Base-by-base conservation (phyloP, 2,888 invertebrate genomes). In the Lymantria monacha region DNA sequence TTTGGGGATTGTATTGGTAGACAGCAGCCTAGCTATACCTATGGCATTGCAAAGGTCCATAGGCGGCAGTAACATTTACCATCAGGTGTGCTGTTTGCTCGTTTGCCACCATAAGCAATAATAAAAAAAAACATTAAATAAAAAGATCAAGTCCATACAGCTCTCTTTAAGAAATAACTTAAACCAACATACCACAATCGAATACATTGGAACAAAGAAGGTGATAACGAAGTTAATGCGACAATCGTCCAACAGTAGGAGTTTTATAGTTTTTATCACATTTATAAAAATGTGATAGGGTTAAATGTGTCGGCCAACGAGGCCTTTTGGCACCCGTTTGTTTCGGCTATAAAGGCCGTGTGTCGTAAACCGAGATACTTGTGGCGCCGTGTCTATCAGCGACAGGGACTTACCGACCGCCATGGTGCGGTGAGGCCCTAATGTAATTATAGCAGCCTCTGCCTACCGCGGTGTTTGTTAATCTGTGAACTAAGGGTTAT, bases 291-390 rank as follows among this genome's bases (percentile, higher is more conserved):
- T 73, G 76, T 82, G 85, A 87, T 87, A 81, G 74, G 68, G 70
- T 73, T 76, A 80, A 83, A 85, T 82, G 88, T 88, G 87, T 86
- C 70, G 72, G 70, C 73, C 78, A 84, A 88, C 78, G 81, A 85
- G 80, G 63, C 81, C 87, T 90, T 90, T 90, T 90, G 87, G 88
- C 90, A 90, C 90, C 88, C 87, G 84, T 77, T 81, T 71, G 79
- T 71, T 69, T 57, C 66, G 61, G 70, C 70, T 69, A 73, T 80
- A 84, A 69, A 70, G 61, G 59, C 56, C 55, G 55, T 55, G 63
- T 65, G 61, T 65, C 63, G 61, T 68, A 68, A 63, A 67, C 38
- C 7, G 13, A 68, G 82, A 83, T 83, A 78, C 72, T 70, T 55
- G 66, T 79, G 87, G 87, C 86, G 87, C 87, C 87, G 69, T 51